Conservation (phyloP, 2,113 vertebrate species). For the Megaceryle torquata region DNA sequence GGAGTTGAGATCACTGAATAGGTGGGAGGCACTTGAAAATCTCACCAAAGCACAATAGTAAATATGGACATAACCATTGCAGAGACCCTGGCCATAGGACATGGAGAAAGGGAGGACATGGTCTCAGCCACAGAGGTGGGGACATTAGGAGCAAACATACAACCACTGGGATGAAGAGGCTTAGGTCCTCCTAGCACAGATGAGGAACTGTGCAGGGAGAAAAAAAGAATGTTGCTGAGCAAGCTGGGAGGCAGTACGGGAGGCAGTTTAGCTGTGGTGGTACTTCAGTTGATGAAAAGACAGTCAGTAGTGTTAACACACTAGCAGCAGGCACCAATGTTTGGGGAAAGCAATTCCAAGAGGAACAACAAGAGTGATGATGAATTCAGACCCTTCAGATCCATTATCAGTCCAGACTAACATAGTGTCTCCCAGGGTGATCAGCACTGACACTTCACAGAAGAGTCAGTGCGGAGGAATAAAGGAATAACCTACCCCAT, state of each 20-base stretch:
- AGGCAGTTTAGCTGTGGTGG: not conserved
- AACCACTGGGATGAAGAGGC: not conserved
- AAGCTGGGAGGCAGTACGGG: not conserved
- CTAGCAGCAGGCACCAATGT: not conserved
- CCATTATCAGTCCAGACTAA: not conserved
- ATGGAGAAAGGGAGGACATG: not conserved
- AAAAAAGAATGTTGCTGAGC: not conserved
- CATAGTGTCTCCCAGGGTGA: fast-evolving
- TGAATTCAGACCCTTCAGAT: not conserved
- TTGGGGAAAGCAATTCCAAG: not conserved
- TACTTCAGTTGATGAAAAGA: not conserved
- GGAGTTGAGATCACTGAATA: not conserved
- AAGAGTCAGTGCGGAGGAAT: not conserved
- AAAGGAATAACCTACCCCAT: not conserved
- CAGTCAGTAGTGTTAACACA: too few relatives aligned
- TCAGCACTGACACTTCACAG: not conserved
- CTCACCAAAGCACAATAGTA: not conserved
- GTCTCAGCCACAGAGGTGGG: not conserved
- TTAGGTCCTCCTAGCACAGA: not conserved
- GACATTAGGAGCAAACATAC: not conserved
- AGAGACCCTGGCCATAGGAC: not conserved
- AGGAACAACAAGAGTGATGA: not conserved
- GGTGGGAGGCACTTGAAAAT: not conserved
- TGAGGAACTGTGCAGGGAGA: not conserved
- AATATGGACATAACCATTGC: not conserved